A percentile compares a stretch with the other conserved stretches of the same genome.
Evolutionary conservation across 2,113 vertebrate genomes (phyloP).

Genomic region (Colaptes auratus): DNA sequence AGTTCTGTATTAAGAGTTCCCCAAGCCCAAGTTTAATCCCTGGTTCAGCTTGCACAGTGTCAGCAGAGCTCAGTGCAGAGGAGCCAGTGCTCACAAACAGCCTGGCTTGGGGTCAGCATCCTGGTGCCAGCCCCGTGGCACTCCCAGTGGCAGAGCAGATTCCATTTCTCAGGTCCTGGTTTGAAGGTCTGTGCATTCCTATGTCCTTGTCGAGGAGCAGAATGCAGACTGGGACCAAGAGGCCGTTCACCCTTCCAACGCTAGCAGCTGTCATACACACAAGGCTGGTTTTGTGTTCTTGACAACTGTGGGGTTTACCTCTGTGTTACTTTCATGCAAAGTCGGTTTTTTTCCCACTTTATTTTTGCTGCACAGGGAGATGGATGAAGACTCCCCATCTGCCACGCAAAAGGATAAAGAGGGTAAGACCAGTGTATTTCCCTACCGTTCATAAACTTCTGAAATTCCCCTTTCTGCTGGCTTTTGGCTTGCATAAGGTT

Average conservation of each 20-base stretch:
- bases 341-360: accelerated
- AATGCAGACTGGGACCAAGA: background rate
- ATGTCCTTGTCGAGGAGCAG: background rate
- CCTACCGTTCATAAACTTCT: background rate
- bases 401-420: accelerated
- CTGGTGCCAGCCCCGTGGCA: background rate
- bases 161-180: accelerated
- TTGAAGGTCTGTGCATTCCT: background rate
- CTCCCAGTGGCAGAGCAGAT: accelerated
- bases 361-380: background rate
- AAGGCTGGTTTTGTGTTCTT: background rate
- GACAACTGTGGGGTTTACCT: background rate
- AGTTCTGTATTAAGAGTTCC: background rate
- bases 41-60: accelerated
- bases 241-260: accelerated
- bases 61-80: background rate
- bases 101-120: accelerated
- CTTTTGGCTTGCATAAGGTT: background rate
- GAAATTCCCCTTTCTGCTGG: background rate
- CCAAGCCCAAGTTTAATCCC: accelerated
- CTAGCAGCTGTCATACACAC: background rate
- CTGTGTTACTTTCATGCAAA: background rate
- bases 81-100: accelerated
- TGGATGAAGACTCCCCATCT: accelerated
- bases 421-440: background rate